phyloP scores from a whole-genome alignment of 1,140 invertebrate species.

The Phenacoccus solenopsis region DNA sequence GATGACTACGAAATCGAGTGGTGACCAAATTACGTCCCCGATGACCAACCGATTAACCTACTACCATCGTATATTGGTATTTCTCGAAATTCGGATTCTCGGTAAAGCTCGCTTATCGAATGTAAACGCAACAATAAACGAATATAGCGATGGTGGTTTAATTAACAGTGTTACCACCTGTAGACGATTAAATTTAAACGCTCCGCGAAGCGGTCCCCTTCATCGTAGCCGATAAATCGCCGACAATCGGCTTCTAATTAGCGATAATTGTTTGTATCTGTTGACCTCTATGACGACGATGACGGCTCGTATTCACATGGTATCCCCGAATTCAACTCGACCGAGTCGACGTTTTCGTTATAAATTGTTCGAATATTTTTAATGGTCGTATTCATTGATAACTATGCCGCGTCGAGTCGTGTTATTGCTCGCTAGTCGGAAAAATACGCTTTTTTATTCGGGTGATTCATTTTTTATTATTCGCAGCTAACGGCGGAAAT shows the following conservation, averaged over 20 bases:
- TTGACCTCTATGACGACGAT: constrained; percentile 4
- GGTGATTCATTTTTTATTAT: too few species aligned
- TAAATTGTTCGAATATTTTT: constrained; percentile 3
- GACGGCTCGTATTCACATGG: neutral
- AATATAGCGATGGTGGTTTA: neutral
- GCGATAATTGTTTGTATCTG: constrained; percentile 12
- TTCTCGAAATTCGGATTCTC: too few species aligned
- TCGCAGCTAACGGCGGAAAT: too few species aligned
- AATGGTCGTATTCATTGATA: neutral
- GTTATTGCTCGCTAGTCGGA: too few species aligned
- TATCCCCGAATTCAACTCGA: too few species aligned
- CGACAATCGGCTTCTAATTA: constrained; percentile 1
- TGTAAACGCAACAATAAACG: too few species aligned
- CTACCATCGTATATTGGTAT: neutral
- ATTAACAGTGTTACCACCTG: neutral
- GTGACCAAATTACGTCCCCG: neutral
- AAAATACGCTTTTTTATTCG: too few species aligned
- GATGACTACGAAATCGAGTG: neutral
- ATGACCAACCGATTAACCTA: neutral
- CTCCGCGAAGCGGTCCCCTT: neutral
- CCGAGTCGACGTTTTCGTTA: neutral
- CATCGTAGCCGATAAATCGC: neutral
- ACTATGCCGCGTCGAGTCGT: too few species aligned
- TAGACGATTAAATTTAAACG: neutral
- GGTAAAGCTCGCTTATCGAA: too few species aligned